Evolutionary conservation across 2,888 invertebrate genomes (phyloP), one percentile per base, ranked within the genome.

Genomic region (Chrysolina oricalcia): DNA sequence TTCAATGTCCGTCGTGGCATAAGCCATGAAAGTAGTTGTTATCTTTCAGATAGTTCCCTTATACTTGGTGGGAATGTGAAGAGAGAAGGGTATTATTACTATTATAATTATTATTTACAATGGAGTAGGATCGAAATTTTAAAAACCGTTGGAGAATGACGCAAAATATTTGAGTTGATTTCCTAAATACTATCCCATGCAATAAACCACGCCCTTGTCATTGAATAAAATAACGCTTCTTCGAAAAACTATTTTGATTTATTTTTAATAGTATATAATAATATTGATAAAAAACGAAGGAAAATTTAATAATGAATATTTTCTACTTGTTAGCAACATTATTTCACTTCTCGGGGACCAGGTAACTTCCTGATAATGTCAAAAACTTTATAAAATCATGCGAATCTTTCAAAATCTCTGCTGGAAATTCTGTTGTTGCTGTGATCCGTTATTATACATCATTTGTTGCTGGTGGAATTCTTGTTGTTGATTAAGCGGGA

Each of bases 351-450:
- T 43, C 21, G 11, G 35, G 53, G 19, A 53, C 19, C 19, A 5
- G 1, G 17, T 11, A 53, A 21, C 21, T 53, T 13, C 19, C 3
- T 19, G 19, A 10, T 11, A 19, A 21, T 59, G 11, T 9, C 9
- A 46, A n/a, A 64, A 35, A 64, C n/a, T 40, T 1, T 23, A 23
- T 59, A 15, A 59, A 15, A n/a, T 23, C 23, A 15, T 46, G 6
- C n/a, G 6, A 15, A 59, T 35, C 9, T 59, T 48, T 75, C 87
- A 93, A 88, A 93, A 94, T 80, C 94, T 89, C 85, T 94, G 94
- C 84, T 93, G 93, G 83, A 94, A 94, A 85, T 92, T 93, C 77
- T 91, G 92, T 83, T 93, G 93, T 85, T 93, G 93, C 76, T 91
- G 91, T 81, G 91, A 90, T 81, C 90, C 90, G 65, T 91, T 91